Evolutionary conservation across 2,888 invertebrate genomes (phyloP).

Genomic region (Sphaerolaimus hirsutus): DNA sequence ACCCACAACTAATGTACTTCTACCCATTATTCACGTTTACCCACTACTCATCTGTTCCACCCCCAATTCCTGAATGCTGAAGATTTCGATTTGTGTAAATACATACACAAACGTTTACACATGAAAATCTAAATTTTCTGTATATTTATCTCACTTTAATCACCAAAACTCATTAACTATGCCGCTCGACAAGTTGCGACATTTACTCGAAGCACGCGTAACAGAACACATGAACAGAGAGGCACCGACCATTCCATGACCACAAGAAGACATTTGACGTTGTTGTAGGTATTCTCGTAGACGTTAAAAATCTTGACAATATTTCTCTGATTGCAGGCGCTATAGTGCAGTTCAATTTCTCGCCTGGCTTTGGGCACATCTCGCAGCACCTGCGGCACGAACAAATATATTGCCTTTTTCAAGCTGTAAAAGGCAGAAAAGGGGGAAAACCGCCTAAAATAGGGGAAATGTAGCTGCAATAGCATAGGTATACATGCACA

Average conservation of each 20-base stretch:
- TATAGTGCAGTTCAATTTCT: conserved; percentile 84
- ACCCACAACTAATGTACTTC: no score
- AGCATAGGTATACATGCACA: no score
- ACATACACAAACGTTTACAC: no score
- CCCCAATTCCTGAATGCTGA: no score
- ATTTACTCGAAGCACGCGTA: not conserved
- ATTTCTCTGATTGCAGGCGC: conserved; percentile 63
- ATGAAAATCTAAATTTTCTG: not conserved
- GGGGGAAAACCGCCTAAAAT: no score
- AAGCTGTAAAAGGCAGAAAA: no score
- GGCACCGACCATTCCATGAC: conserved; percentile 78
- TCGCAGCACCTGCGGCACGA: conserved; percentile 60
- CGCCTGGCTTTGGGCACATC: conserved; percentile 73
- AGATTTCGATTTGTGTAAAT: no score
- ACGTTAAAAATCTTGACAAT: conserved; percentile 80
- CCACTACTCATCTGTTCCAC: no score
- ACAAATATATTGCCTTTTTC: no score
- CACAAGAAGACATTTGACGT: conserved; percentile 67
- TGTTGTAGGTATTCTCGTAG: conserved; percentile 81
- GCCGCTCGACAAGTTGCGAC: not conserved
- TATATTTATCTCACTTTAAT: conserved; percentile 10
- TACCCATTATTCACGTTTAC: no score
- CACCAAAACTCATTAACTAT: conserved; percentile 2
- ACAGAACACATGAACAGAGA: not conserved
- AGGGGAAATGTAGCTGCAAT: no score